Evolutionary conservation across 2,113 vertebrate genomes (phyloP).

Genomic region (Caranx melampygus): DNA sequence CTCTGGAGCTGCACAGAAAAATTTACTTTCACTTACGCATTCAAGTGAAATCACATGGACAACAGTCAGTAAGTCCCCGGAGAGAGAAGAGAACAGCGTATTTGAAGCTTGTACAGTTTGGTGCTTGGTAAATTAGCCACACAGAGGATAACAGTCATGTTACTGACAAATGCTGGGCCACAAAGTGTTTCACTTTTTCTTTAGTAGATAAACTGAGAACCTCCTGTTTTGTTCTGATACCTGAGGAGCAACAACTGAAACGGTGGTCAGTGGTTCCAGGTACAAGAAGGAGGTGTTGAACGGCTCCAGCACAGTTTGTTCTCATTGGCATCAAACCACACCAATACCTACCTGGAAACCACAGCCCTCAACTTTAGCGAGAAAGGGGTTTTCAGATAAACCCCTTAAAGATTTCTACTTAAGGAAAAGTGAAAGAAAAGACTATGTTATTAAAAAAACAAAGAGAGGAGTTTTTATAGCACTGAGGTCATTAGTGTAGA

Average conservation of each 20-base stretch:
- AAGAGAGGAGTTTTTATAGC: neutral
- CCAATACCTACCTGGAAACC: neutral
- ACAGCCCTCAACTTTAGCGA: neutral
- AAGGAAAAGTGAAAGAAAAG: neutral
- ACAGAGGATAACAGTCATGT: neutral
- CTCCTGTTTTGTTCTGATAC: slow-evolving; percentile 42
- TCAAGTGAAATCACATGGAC: neutral
- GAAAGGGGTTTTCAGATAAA: slow-evolving; percentile 1
- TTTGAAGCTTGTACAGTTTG: slow-evolving; percentile 8
- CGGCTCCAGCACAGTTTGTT: slow-evolving; percentile 21
- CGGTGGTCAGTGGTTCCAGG: slow-evolving; percentile 44
- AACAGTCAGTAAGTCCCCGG: neutral
- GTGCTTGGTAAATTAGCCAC: neutral
- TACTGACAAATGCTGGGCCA: neutral
- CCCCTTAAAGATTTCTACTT: neutral
- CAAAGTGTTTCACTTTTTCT: slow-evolving; percentile 4
- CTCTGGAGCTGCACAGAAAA: neutral
- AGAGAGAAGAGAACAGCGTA: slow-evolving; percentile 9
- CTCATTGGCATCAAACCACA: neutral
- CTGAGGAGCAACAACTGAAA: neutral
- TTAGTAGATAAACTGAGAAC: slow-evolving; percentile 20
- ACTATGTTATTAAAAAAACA: neutral
- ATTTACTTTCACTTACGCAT: neutral
- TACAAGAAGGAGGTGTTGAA: slow-evolving; percentile 27
- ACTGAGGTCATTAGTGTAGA: no score